Percentiles rank a stretch among this genome's conserved stretches.
Conservation (phyloP, 2,113 vertebrate genomes). For the Pollachius pollachius region DNA sequence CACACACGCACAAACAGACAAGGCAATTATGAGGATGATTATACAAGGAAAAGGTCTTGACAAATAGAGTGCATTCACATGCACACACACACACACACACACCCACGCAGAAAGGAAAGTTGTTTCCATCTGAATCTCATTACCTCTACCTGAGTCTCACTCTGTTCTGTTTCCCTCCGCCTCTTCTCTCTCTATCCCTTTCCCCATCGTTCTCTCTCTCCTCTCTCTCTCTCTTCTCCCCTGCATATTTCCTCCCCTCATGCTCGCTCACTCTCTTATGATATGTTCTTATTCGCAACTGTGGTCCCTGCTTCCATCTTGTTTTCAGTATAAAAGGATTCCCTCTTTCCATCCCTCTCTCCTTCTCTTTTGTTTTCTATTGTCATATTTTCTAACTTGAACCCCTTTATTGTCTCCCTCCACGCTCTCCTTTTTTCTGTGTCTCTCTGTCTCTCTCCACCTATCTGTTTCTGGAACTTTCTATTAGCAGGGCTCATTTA, state of each 20-base stretch:
- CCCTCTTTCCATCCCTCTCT: not conserved
- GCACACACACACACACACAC: slow-evolving; percentile 18
- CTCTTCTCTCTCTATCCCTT: not conserved
- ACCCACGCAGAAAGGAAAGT: slow-evolving; percentile 6
- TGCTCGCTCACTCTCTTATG: not conserved
- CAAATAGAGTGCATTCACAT: slow-evolving; percentile 1
- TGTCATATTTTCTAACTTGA: not conserved
- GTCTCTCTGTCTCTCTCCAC: slow-evolving; percentile 26
- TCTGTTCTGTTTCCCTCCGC: not conserved
- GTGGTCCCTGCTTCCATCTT: not conserved
- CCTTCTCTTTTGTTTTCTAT: not conserved
- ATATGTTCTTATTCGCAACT: not conserved
- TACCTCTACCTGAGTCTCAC: not conserved
- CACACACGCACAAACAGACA: not conserved
- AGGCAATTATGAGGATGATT: not conserved
- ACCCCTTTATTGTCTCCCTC: not conserved
- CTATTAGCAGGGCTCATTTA: not conserved
- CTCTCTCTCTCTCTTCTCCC: not conserved
- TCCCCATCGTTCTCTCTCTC: not conserved
- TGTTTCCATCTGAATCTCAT: not conserved
- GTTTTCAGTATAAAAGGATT: not conserved
- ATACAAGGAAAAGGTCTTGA: not conserved
- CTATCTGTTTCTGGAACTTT: slow-evolving; percentile 9
- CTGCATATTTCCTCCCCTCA: not conserved
- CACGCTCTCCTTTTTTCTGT: slow-evolving; percentile 30